These are phyloP conservation scores for Mesoligia furuncula DNA, from an alignment of 2,888 invertebrate species.

Conservation along the genomic window DNA sequence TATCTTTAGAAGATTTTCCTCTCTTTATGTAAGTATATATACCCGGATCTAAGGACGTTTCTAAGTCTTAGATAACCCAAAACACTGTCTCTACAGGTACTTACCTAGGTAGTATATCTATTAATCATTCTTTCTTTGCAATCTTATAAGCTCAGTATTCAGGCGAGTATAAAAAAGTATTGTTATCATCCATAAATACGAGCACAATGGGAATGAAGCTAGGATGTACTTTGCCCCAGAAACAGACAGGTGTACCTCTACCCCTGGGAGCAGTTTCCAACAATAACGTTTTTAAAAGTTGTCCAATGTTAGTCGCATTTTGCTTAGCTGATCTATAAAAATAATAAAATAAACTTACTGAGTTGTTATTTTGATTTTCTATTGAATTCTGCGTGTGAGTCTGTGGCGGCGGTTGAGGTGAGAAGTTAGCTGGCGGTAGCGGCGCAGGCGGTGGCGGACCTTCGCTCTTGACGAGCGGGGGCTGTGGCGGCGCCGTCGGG, in stretches of 20 bases:
- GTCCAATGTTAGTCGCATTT: neutral
- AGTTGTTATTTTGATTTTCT: slow-evolving; percentile 90
- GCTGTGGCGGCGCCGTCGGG: slow-evolving; percentile 82
- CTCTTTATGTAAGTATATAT: slow-evolving; percentile 31
- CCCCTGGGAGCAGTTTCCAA: neutral
- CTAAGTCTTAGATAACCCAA: neutral
- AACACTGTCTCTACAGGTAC: slow-evolving; percentile 12
- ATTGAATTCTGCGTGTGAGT: slow-evolving; percentile 89
- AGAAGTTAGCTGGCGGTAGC: slow-evolving; percentile 86
- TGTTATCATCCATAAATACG: slow-evolving; percentile 20
- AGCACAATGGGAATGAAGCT: slow-evolving; percentile 23
- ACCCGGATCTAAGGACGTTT: neutral
- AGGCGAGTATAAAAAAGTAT: slow-evolving; percentile 20
- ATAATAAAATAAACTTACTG: slow-evolving; percentile 76
- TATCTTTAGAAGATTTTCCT: slow-evolving; percentile 29
- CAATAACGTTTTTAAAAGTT: slow-evolving; percentile 13
- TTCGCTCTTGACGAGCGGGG: slow-evolving; percentile 89
- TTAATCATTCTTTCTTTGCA: slow-evolving; percentile 21
- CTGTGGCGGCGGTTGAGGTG: slow-evolving; percentile 86
- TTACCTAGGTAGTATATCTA: slow-evolving; percentile 1
- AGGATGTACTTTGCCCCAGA: slow-evolving; percentile 9
- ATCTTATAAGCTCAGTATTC: neutral
- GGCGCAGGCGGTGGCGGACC: slow-evolving; percentile 87
- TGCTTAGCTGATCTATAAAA: slow-evolving; percentile 1
- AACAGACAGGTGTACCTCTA: slow-evolving; percentile 10